Percentiles rank a stretch among this genome's conserved stretches.
phyloP scores from a whole-genome alignment of 2,888 invertebrate genomes.

The Drosophila paramelanica region DNA sequence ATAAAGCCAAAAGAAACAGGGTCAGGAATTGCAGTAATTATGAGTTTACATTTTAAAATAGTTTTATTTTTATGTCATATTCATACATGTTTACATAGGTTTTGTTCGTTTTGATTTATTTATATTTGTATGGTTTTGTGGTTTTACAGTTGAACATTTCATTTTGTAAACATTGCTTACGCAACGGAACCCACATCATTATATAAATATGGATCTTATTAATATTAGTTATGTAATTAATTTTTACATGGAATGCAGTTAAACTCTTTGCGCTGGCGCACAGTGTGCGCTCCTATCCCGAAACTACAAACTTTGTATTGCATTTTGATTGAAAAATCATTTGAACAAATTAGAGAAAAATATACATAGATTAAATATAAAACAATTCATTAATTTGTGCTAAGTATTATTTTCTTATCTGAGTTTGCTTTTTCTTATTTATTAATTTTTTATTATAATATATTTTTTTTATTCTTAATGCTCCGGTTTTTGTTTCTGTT shows the following conservation, averaged over 20 bases:
- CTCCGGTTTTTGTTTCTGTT: constrained; percentile 30
- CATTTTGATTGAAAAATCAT: constrained; percentile 47
- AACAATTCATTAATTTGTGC: constrained; percentile 73
- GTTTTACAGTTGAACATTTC: constrained; percentile 57
- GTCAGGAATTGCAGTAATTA: constrained; percentile 8
- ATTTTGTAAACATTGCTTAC: constrained; percentile 45
- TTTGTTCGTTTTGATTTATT: constrained; percentile 59
- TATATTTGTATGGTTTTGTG: constrained; percentile 67
- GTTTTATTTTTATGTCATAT: constrained; percentile 76
- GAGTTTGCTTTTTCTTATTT: constrained; percentile 24
- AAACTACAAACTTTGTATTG: constrained; percentile 61
- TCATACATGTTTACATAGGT: constrained; percentile 75
- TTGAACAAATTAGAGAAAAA: constrained; percentile 46
- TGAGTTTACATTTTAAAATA: constrained; percentile 69
- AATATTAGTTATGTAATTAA: constrained; percentile 67
- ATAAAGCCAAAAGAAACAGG: constrained; percentile 15
- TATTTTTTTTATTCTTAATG: constrained; percentile 23
- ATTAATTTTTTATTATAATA: constrained; percentile 8
- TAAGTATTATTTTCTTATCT: constrained; percentile 57
- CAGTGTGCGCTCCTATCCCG: constrained; percentile 43
- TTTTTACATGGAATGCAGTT: constrained; percentile 85
- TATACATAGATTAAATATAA: constrained; percentile 50
- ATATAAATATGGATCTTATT: constrained; percentile 63
- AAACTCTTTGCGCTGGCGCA: constrained; percentile 56
- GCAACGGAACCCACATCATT: constrained; percentile 60